These are phyloP conservation scores for Glaucopsyche alexis DNA, from an alignment of 2,888 invertebrate species.

Conservation along the genomic window DNA sequence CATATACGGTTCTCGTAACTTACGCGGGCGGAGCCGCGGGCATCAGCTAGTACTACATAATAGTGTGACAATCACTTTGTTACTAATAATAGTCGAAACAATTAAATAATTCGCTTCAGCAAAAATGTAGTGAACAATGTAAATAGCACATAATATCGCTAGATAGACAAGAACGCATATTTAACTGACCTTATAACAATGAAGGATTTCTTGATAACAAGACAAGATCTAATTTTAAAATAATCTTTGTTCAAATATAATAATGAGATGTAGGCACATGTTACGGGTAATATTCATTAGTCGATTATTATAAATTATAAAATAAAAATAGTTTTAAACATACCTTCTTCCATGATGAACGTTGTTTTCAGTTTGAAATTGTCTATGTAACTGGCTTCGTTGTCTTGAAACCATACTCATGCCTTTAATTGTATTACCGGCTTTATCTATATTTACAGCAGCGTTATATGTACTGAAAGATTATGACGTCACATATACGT, in stretches of 20 bases:
- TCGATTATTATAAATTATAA: not conserved
- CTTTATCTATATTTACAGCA: conserved; percentile 48
- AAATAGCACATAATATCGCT: not conserved
- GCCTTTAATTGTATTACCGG: conserved; percentile 53
- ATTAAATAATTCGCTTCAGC: not conserved
- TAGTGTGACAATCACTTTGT: not conserved
- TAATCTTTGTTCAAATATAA: not conserved
- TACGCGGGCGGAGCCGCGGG: no score
- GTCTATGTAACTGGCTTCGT: conserved; percentile 46
- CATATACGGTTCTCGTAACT: no score
- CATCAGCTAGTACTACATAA: not conserved
- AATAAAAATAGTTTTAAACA: not conserved
- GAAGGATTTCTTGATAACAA: conserved; percentile 15
- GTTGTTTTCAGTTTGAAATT: conserved; percentile 40
- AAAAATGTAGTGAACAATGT: not conserved
- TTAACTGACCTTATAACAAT: no score
- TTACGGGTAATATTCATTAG: not conserved
- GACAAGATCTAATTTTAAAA: conserved; percentile 1
- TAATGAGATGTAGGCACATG: not conserved
- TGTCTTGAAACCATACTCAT: conserved; percentile 48
- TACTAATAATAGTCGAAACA: not conserved
- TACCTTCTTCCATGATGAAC: conserved; percentile 47
- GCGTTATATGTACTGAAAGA: conserved; percentile 33
- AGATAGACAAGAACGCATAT: not conserved
- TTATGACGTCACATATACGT: not conserved